Conservation (phyloP, 2,113 vertebrate species). For the Shinisaurus crocodilurus region DNA sequence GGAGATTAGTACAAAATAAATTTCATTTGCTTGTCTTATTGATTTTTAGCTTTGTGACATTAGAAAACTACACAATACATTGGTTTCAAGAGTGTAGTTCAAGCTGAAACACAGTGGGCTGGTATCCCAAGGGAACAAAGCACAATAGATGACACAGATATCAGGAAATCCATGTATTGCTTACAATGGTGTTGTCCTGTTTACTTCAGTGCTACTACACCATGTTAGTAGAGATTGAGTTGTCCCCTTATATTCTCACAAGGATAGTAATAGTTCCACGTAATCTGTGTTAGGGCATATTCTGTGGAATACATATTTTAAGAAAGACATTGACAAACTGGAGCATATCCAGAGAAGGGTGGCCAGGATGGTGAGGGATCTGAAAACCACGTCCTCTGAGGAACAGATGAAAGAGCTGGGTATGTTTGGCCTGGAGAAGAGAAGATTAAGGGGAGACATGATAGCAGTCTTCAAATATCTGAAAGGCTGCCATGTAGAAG, state of each 20-base stretch:
- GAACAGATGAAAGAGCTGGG: too few species aligned
- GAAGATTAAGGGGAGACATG: too few species aligned
- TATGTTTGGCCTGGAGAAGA: too few species aligned
- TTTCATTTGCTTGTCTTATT: background rate
- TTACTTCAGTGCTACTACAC: background rate
- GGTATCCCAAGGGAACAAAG: background rate
- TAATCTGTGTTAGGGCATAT: too few species aligned
- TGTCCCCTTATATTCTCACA: background rate
- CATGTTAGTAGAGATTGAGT: background rate
- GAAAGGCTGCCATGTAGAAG: too few species aligned
- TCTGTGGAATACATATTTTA: too few species aligned
- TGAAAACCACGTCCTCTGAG: too few species aligned
- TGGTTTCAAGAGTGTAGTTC: accelerated
- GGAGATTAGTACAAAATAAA: slow-evolving; percentile 15
- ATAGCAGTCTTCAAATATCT: too few species aligned
- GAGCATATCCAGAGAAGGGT: too few species aligned
- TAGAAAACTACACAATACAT: background rate
- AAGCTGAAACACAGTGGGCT: background rate
- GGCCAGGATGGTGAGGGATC: too few species aligned
- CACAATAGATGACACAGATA: background rate
- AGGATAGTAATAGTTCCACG: background rate
- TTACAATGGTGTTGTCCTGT: background rate
- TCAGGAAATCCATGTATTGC: background rate
- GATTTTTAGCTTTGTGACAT: background rate
- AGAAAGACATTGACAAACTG: too few species aligned